Evolutionary conservation across 2,797 vertebrate genomes (phyloP).

Genomic region (Coendou prehensilis): DNA sequence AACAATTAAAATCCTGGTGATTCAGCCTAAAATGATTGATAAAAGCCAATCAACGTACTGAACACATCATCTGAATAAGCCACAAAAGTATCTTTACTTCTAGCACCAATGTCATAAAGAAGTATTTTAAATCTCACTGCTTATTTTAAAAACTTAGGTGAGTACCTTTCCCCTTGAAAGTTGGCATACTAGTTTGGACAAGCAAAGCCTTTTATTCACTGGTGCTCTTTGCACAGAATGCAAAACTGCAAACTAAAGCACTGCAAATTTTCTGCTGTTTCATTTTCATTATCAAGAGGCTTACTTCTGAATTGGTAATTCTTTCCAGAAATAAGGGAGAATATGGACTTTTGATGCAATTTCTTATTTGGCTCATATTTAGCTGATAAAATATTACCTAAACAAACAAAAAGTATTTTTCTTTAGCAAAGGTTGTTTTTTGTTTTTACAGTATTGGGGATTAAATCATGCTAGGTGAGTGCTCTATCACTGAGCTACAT

Average conservation of each 20-base stretch:
- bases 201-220: constrained; percentile 51
- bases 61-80: constrained; percentile 27
- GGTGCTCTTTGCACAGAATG: constrained; percentile 39
- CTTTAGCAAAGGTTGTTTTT: not conserved
- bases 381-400: constrained; percentile 60
- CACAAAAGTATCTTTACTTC: constrained; percentile 61
- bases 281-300: constrained; percentile 51
- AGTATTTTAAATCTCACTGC: constrained; percentile 51
- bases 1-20: constrained; percentile 52
- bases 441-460: not conserved
- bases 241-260: constrained; percentile 52
- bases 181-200: constrained; percentile 58
- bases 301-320: constrained; percentile 45
- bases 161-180: constrained; percentile 48
- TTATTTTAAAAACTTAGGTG: constrained; percentile 68
- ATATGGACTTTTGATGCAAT: not conserved
- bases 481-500: not conserved
- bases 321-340: constrained; percentile 62
- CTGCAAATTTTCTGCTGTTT: constrained; percentile 52
- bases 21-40: constrained; percentile 50
- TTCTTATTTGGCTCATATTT: constrained; percentile 12
- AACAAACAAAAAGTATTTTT: constrained; percentile 48
- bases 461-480: not conserved
- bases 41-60: constrained; percentile 26
- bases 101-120: constrained; percentile 53